A percentile compares a stretch with the other conserved stretches of the same genome.
Conservation (phyloP, 2,113 vertebrate genomes). For the Sebastes schlegelii region DNA sequence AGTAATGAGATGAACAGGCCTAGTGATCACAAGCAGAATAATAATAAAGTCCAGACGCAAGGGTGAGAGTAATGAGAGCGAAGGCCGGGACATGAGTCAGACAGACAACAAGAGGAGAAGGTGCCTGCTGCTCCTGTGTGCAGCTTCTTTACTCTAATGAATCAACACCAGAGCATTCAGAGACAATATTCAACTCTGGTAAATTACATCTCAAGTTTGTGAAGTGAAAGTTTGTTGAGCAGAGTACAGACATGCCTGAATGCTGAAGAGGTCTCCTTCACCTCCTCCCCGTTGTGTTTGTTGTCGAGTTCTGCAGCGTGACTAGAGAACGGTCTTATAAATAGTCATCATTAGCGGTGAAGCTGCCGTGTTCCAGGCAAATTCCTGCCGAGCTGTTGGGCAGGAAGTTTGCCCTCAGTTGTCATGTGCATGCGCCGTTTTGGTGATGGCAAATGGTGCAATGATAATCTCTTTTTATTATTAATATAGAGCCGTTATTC, state of each 20-base stretch:
- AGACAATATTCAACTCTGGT: neutral
- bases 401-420: neutral
- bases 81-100: constrained; percentile 3
- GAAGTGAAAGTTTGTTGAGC: neutral
- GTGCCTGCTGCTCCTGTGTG: neutral
- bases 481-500: neutral
- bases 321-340: too few species aligned
- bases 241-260: neutral
- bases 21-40: constrained; percentile 46
- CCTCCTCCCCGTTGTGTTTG: too few species aligned
- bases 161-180: too few species aligned
- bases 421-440: neutral
- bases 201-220: neutral
- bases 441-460: too few species aligned
- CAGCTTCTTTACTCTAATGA: too few species aligned
- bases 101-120: neutral
- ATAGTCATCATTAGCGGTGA: constrained; percentile 12
- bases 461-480: neutral
- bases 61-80: constrained; percentile 34
- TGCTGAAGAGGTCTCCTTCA: neutral
- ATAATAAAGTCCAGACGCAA: constrained; percentile 28
- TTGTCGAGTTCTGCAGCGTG: too few species aligned
- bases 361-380: neutral
- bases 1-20: constrained; percentile 46
- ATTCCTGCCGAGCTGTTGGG: neutral